A percentile compares a stretch with the other conserved stretches of the same genome.
Evolutionary conservation across 2,888 invertebrate genomes (phyloP).

Genomic region (Loripinus fragilis): DNA sequence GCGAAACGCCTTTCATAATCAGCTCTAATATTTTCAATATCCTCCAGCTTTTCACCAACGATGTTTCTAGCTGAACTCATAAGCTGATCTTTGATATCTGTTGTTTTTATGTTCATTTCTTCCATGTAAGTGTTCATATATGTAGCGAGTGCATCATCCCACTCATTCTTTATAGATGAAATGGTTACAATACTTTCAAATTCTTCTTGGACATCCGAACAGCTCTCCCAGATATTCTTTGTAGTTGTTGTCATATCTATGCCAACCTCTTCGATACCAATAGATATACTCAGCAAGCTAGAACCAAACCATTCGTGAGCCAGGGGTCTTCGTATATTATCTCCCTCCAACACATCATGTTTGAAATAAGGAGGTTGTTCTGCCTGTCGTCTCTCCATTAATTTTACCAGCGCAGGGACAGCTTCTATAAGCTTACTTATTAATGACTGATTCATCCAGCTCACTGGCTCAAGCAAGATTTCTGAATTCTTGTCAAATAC

Average conservation of each 20-base stretch:
- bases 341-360: not conserved
- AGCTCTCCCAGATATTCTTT: constrained; percentile 4
- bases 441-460: constrained; percentile 18
- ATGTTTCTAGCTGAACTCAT: constrained; percentile 40
- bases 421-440: constrained; percentile 32
- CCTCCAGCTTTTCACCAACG: constrained; percentile 43
- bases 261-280: constrained; percentile 39
- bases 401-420: constrained; percentile 21
- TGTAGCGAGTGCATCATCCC: constrained; percentile 44
- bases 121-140: constrained; percentile 43
- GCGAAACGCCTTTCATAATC: constrained; percentile 47
- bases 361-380: not conserved
- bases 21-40: constrained; percentile 33
- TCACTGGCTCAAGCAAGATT: constrained; percentile 31
- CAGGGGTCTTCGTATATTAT: constrained; percentile 7
- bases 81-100: constrained; percentile 35
- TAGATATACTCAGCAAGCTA: constrained; percentile 23
- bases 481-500: constrained; percentile 29
- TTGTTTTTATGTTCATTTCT: constrained; percentile 28
- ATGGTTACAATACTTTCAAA: constrained; percentile 50
- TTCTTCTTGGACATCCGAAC: constrained; percentile 19
- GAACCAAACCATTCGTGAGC: constrained; percentile 28
- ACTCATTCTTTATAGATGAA: constrained; percentile 46
- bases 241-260: constrained; percentile 5
- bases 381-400: constrained; percentile 31